phyloP scores from a whole-genome alignment of 2,888 invertebrate species.

The Arenicola marina region DNA sequence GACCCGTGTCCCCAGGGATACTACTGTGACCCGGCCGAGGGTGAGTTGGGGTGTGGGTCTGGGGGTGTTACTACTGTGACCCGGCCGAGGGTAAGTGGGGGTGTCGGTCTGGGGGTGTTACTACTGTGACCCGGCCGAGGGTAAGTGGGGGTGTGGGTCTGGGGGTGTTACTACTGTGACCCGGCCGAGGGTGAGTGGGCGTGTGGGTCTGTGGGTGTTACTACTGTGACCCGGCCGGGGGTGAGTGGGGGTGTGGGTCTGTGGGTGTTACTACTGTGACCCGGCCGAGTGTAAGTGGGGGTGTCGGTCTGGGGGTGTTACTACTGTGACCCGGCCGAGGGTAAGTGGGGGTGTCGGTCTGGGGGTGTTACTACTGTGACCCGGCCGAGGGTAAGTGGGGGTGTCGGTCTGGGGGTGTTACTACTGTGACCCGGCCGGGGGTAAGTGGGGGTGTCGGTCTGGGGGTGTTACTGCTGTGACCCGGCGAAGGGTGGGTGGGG shows the following conservation, averaged over 20 bases:
- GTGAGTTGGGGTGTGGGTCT: constrained; percentile 10
- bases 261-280: constrained; percentile 41
- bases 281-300: constrained; percentile 45
- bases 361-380: too few relatives aligned
- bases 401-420: constrained; percentile 39
- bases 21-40: constrained; percentile 34
- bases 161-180: constrained; percentile 47
- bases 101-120: constrained; percentile 39
- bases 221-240: too few relatives aligned
- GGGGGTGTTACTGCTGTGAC: constrained; percentile 47
- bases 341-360: constrained; percentile 10
- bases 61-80: too few relatives aligned
- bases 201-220: neutral
- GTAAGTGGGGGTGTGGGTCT: too few relatives aligned
- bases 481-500: constrained; percentile 17
- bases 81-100: too few relatives aligned
- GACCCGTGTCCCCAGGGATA: constrained; percentile 50
- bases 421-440: constrained; percentile 43
- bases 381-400: too few relatives aligned
- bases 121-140: constrained; percentile 43
- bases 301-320: too few relatives aligned
- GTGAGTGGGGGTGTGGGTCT: too few relatives aligned
- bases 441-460: too few relatives aligned
- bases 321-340: constrained; percentile 34
- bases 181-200: constrained; percentile 17